phyloP scores from a whole-genome alignment of 2,113 vertebrate species.

The Promerops cafer region DNA sequence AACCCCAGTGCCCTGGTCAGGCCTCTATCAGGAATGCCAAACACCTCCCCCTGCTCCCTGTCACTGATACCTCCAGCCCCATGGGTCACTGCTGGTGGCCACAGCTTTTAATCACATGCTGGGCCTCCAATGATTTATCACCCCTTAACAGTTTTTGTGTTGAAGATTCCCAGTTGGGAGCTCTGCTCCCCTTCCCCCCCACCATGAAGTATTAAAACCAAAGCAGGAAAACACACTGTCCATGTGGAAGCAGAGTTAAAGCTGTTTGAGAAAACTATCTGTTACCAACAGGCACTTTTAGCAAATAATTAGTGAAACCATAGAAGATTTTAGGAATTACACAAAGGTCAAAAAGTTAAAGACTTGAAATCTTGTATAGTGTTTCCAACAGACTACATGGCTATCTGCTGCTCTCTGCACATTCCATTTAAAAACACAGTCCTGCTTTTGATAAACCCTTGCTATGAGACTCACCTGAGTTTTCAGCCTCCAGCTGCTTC shows the following conservation, averaged over 20 bases:
- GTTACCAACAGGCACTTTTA: background rate
- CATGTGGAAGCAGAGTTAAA: background rate
- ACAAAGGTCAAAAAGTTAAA: background rate
- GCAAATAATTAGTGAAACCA: background rate
- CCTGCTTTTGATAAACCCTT: background rate
- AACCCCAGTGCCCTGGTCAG: background rate
- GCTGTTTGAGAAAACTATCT: background rate
- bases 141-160: slow-evolving; percentile 33
- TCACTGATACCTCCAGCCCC: slow-evolving; percentile 60
- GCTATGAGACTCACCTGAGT: background rate
- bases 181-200: background rate
- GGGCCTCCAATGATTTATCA: slow-evolving; percentile 59
- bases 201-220: background rate
- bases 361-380: background rate
- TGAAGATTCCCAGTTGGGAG: slow-evolving; percentile 50
- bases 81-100: slow-evolving; percentile 61
- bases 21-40: slow-evolving; percentile 60
- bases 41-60: slow-evolving; percentile 56
- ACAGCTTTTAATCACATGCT: slow-evolving; percentile 50
- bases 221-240: background rate
- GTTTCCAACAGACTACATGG: background rate
- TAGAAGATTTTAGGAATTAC: background rate
- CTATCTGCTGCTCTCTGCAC: background rate
- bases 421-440: background rate
- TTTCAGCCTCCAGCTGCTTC: background rate